A percentile compares a stretch with the other conserved stretches of the same genome.
Evolutionary conservation across 1,140 invertebrate genomes (phyloP).

Genomic region (Drosophila lacertosa): DNA sequence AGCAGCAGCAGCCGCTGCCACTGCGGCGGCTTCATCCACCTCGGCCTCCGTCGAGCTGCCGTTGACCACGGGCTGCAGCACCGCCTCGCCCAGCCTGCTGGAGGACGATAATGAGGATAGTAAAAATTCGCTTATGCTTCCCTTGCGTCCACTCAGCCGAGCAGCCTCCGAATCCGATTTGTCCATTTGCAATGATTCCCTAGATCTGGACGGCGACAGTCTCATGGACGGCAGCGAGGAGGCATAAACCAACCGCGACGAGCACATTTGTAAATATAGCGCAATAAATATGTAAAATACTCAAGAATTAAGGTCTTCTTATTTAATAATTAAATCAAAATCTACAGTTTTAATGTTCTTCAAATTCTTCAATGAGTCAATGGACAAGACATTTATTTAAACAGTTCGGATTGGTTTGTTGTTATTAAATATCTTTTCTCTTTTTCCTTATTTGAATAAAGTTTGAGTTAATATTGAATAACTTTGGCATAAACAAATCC

Average conservation of each 20-base stretch:
- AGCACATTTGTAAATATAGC: conserved; percentile 63
- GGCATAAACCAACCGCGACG: conserved; percentile 49
- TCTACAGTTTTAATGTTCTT: background rate
- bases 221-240: conserved; percentile 77
- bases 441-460: too few relatives aligned
- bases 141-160: conserved; percentile 56
- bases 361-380: too few relatives aligned
- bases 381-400: too few relatives aligned
- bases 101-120: conserved; percentile 78
- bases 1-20: conserved; percentile 4
- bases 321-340: too few relatives aligned
- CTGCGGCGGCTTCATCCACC: conserved; percentile 3
- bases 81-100: conserved; percentile 51
- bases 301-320: background rate
- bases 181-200: conserved; percentile 81
- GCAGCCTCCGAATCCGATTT: conserved; percentile 76
- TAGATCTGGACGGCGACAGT: conserved; percentile 73
- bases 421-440: too few relatives aligned
- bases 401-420: too few relatives aligned
- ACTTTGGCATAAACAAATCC: too few relatives aligned
- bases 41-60: conserved; percentile 31
- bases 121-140: conserved; percentile 65
- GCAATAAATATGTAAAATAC: conserved; percentile 63
- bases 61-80: conserved; percentile 30
- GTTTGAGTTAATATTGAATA: too few relatives aligned